phyloP scores from a whole-genome alignment of 2,797 vertebrate genomes.

The Falco naumanni region DNA sequence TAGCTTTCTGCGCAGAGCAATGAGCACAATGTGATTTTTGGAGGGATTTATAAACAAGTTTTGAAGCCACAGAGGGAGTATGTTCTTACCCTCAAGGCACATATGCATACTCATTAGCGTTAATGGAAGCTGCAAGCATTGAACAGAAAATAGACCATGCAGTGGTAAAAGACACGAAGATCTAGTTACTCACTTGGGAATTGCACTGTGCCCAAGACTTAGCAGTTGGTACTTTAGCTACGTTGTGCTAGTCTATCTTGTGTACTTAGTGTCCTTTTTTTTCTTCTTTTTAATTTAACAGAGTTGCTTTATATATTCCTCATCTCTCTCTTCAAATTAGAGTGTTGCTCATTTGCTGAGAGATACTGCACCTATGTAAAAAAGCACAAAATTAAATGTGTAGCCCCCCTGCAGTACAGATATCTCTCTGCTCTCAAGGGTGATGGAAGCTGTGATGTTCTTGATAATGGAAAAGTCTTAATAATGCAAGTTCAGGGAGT shows the following conservation, averaged over 20 bases:
- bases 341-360: background rate
- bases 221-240: background rate
- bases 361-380: background rate
- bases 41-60: constrained; percentile 60
- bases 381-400: background rate
- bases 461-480: constrained; percentile 30
- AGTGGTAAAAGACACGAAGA: constrained; percentile 4
- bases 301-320: background rate
- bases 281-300: background rate
- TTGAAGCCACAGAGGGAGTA: constrained; percentile 26
- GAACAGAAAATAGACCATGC: constrained; percentile 46
- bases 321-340: background rate
- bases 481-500: background rate
- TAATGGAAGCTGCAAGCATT: constrained; percentile 50
- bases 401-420: background rate
- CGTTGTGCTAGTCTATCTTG: background rate
- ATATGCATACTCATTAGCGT: constrained; percentile 45
- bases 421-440: background rate
- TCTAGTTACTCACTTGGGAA: constrained; percentile 25
- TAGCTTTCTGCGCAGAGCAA: background rate
- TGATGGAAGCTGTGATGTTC: background rate
- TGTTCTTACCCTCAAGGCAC: constrained; percentile 39
- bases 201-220: background rate
- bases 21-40: constrained; percentile 33
- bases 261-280: background rate